A percentile compares a stretch with the other conserved stretches of the same genome.
Evolutionary conservation across 2,888 invertebrate species (phyloP).

Genomic region (Cyaniris semiargus): DNA sequence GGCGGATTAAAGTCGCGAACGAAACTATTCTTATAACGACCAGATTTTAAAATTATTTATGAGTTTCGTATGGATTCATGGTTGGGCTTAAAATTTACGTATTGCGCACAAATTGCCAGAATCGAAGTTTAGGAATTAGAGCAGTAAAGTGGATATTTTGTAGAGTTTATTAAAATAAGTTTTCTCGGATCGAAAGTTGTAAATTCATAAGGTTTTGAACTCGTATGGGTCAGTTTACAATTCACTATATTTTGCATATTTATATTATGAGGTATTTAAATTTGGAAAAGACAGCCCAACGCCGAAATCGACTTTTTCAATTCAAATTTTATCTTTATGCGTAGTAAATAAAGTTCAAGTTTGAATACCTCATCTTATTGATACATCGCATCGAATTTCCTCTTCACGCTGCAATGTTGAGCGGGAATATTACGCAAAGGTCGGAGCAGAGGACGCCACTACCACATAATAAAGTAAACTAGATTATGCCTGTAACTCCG

Average conservation of each 20-base stretch:
- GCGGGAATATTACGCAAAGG: too few relatives aligned
- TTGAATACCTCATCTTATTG: too few relatives aligned
- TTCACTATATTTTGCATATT: background rate
- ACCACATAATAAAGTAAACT: too few relatives aligned
- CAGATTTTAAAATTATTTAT: conserved; percentile 33
- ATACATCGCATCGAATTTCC: too few relatives aligned
- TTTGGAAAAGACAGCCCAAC: too few relatives aligned
- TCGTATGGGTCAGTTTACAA: background rate
- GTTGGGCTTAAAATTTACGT: background rate
- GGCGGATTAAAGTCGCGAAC: conserved; percentile 58
- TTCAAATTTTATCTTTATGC: too few relatives aligned
- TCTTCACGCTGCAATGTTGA: too few relatives aligned
- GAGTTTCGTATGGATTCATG: background rate
- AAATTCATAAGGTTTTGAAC: background rate
- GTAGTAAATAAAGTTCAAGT: too few relatives aligned
- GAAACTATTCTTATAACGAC: conserved; percentile 51
- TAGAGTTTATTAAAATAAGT: background rate
- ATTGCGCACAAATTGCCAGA: background rate
- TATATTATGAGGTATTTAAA: too few relatives aligned
- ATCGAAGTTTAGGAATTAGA: background rate
- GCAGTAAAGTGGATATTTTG: background rate
- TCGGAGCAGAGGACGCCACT: too few relatives aligned
- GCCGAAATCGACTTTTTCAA: too few relatives aligned
- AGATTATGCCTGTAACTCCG: too few relatives aligned
- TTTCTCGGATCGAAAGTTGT: background rate